Evolutionary conservation across 2,113 vertebrate genomes (phyloP).

Genomic region (Coreoperca whiteheadi): DNA sequence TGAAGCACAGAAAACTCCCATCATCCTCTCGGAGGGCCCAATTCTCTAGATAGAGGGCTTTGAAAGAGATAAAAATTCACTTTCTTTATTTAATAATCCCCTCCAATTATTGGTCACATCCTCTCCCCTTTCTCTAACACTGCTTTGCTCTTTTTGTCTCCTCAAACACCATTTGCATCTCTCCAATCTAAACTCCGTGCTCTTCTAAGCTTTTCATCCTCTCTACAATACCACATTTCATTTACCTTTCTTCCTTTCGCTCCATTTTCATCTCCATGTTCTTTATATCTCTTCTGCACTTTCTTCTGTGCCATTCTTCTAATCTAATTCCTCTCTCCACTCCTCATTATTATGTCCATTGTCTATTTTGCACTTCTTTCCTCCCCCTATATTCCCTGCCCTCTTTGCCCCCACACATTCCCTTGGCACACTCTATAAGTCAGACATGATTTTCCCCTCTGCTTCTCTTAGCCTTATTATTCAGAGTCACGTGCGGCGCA

Average conservation of each 20-base stretch:
- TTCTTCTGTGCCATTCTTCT: not conserved
- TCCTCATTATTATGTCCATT: slow-evolving; percentile 36
- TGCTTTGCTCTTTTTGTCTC: not conserved
- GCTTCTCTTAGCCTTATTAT: not conserved
- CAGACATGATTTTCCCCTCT: slow-evolving; percentile 5
- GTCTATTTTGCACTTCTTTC: not conserved
- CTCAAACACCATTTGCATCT: not conserved
- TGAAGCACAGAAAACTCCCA: slow-evolving; percentile 35
- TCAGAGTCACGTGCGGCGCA: not conserved
- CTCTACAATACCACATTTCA: slow-evolving; percentile 2
- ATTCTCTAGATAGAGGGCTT: slow-evolving; percentile 18
- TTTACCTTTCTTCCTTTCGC: not conserved
- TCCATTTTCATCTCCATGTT: not conserved
- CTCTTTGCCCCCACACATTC: slow-evolving; percentile 11
- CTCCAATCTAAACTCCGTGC: not conserved
- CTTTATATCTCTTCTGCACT: not conserved
- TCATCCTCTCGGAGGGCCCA: slow-evolving; percentile 21
- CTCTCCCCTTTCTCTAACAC: not conserved
- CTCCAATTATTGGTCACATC: not conserved
- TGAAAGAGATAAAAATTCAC: slow-evolving; percentile 22
- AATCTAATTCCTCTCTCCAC: slow-evolving; percentile 14
- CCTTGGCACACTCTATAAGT: slow-evolving; percentile 10
- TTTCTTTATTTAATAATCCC: slow-evolving; percentile 1
- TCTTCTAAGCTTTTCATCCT: slow-evolving; percentile 27
- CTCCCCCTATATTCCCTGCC: not conserved